These are phyloP conservation scores for Dendroctonus ponderosae DNA, from an alignment of 1,140 invertebrate species.

Conservation along the genomic window DNA sequence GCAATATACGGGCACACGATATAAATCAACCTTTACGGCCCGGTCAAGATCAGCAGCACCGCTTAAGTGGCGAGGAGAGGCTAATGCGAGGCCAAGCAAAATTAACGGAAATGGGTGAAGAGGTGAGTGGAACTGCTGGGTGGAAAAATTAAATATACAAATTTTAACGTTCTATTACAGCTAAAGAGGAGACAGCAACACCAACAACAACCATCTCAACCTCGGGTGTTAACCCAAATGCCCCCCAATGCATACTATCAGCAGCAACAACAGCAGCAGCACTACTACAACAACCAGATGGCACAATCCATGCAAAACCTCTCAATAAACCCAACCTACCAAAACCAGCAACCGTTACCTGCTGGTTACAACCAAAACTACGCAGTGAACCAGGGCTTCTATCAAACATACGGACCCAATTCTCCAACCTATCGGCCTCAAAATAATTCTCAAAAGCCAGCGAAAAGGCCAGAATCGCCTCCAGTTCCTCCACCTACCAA, in stretches of 20 bases:
- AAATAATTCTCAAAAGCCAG: slow-evolving; percentile 52
- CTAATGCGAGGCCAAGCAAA: slow-evolving; percentile 68
- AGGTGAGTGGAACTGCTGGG: slow-evolving; percentile 52
- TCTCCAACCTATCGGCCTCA: slow-evolving; percentile 51
- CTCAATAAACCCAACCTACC: slow-evolving; percentile 37
- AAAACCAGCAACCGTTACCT: slow-evolving; percentile 37
- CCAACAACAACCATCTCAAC: slow-evolving; percentile 42
- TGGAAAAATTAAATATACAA: neutral
- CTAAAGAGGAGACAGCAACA: slow-evolving; percentile 48
- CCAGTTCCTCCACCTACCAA: slow-evolving; percentile 71
- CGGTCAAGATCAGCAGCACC: slow-evolving; percentile 34
- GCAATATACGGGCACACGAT: slow-evolving; percentile 45
- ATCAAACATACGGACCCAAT: slow-evolving; percentile 52
- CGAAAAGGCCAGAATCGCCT: slow-evolving; percentile 52
- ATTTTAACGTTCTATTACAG: neutral
- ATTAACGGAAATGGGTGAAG: slow-evolving; percentile 79
- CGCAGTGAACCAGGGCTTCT: slow-evolving; percentile 13
- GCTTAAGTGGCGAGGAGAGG: slow-evolving; percentile 39
- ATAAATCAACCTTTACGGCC: slow-evolving; percentile 35
- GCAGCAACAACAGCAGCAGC: slow-evolving; percentile 40
- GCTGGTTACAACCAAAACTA: slow-evolving; percentile 47
- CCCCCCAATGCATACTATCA: slow-evolving; percentile 23
- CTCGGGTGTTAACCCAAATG: slow-evolving; percentile 28
- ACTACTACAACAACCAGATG: slow-evolving; percentile 42
- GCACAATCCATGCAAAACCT: slow-evolving; percentile 49